Base-by-base conservation (phyloP, 2,888 invertebrate species). In the Rhyacophila evoluta region DNA sequence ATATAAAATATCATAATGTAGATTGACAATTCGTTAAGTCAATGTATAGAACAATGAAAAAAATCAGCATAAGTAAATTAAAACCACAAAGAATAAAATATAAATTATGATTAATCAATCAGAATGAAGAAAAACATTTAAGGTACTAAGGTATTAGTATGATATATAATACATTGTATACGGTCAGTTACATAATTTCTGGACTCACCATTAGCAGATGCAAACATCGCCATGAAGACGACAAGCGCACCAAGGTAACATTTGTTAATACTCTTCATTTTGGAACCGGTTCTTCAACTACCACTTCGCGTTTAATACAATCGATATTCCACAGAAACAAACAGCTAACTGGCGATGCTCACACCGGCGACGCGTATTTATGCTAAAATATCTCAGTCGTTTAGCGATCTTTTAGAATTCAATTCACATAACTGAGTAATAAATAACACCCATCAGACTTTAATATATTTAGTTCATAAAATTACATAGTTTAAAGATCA, bases 211-310 rank as follows among this genome's bases (percentile, higher is more conserved):
- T 55, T 19, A 25, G 55, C 55, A 5, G 55, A 55, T 55, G 55
- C 55, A 19, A 15, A 55, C 55, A 55, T 55, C 55, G 55, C 55
- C 55, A 55, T 8, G 55, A 55, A 19, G 55, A 19, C 55, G 55
- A 55, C 19, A 55, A 55, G 10, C 55, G 15, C 55, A 25, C 15
- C 55, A 55, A 55, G 8, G 19, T 19, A 55, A 8, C 55, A 55
- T 55, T 55, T 15, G 55, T 55, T 55, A 19, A 55, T 55, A 19
- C 15, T 55, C 55, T 55, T 55, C 55, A 55, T 55, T 15, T 19
- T 55, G 19, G 55, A 55, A 55, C 55, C 55, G 55, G 55, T 55
- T 55, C 55, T 6, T 55, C 25, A 55, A 55, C 55, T 55, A 55
- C 55, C 55, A 55, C 55, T 55, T 55, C 55, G 55, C 55, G 55